Evolutionary conservation across 2,797 vertebrate species (phyloP), one percentile per base, ranked within the genome.

Genomic region (Crenichthys baileyi): DNA sequence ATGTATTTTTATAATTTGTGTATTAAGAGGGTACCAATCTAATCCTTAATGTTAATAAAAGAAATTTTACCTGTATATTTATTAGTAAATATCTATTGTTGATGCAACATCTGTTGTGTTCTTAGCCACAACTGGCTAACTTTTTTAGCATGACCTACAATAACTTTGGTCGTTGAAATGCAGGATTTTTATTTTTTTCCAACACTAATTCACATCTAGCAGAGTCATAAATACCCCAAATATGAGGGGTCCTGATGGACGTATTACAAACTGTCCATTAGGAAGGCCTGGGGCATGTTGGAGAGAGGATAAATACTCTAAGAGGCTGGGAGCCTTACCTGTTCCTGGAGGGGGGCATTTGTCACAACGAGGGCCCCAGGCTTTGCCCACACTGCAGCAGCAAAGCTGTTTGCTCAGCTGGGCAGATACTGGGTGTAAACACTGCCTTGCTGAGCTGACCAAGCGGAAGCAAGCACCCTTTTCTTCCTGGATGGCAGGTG

Each of bases 351-450:
- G 92, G 0, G 98, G 98, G 91, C 98, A 99, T 95, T 96, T 97
- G 94, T 99, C 98, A 93, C 98, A 99, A 83, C 93, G 95, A 0
- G 97, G 97, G 75, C 98, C 98, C 98, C 98, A 99, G 90, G 97
- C 98, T 92, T 99, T 99, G 92, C 98, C 98, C 95, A 99, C 98
- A 79, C 98, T 99, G 96, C 98, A 99, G 96, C 98, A 99, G 95
- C 98, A 99, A 88, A 99, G 97, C 96, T 99, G 98, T 94, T 97
- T 98, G 95, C 96, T 99, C 95, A 99, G 97, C 91, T 98, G 97
- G 56, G 97, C 97, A 94, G 98, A 97, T 82, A 99, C 96, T 76
- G 98, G 98, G 94, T 98, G 98, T 96, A 98, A 96, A 91, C 98
- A 99, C 75, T 98, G 97, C 92, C 95, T 97, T 92, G 97, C 97